A percentile compares a stretch with the other conserved stretches of the same genome.
Evolutionary conservation across 2,113 vertebrate genomes (phyloP).

Genomic region (Petrocephalus zakoni): DNA sequence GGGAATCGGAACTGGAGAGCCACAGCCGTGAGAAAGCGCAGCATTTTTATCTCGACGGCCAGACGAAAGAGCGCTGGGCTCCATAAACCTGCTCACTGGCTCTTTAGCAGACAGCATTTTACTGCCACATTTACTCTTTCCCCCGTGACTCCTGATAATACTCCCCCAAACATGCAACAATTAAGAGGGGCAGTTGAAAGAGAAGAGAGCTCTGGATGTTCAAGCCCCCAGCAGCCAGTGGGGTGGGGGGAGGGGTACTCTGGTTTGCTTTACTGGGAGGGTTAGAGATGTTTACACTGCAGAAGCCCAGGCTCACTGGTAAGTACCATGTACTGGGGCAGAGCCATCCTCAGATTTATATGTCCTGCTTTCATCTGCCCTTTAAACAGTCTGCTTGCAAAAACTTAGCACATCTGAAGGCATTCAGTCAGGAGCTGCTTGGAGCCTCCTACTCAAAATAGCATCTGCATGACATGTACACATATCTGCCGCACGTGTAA

Average conservation of each 20-base stretch:
- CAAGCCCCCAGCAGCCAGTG: slow-evolving; percentile 35
- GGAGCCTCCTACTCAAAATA: no score
- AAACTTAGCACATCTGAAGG: background rate
- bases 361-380: background rate
- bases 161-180: slow-evolving; percentile 69
- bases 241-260: slow-evolving; percentile 40
- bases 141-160: slow-evolving; percentile 78
- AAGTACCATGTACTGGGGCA: background rate
- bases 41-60: slow-evolving; percentile 67
- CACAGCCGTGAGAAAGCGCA: slow-evolving; percentile 39
- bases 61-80: slow-evolving; percentile 65
- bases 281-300: slow-evolving; percentile 45
- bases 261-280: slow-evolving; percentile 54
- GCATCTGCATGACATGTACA: background rate
- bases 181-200: slow-evolving; percentile 78
- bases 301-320: slow-evolving; percentile 25
- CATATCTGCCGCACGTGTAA: background rate
- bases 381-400: background rate
- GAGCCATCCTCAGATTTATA: background rate
- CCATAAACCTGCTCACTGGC: slow-evolving; percentile 43
- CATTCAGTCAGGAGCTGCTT: background rate
- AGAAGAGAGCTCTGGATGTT: slow-evolving; percentile 62
- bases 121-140: slow-evolving; percentile 57
- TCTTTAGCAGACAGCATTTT: slow-evolving; percentile 74
- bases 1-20: slow-evolving; percentile 55